Percentiles rank a stretch among this genome's conserved stretches.
Conservation (phyloP, 2,888 invertebrate species). For the Vannuccia rotundouncinata region DNA sequence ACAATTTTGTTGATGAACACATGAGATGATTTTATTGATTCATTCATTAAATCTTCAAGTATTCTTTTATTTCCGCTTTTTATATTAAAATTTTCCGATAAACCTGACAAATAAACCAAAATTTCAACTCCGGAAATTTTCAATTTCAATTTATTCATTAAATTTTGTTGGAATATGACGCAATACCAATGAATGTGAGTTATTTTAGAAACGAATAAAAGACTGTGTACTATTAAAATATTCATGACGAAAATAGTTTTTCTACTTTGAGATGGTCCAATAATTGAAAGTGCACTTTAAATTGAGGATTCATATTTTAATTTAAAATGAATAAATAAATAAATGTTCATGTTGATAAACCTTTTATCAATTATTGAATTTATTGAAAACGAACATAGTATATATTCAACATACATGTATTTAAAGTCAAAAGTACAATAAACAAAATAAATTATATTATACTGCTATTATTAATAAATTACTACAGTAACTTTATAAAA, state of each 20-base stretch:
- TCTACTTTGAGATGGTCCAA: not conserved
- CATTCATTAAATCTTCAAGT: not conserved
- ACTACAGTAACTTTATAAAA: too few species aligned
- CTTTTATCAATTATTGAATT: too few species aligned
- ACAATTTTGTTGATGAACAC: not conserved
- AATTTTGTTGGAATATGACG: not conserved
- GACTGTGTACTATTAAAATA: not conserved
- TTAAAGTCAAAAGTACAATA: too few species aligned
- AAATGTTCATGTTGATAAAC: too few species aligned
- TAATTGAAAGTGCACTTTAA: not conserved
- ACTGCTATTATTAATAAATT: too few species aligned
- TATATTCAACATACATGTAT: too few species aligned
- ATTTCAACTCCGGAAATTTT: not conserved
- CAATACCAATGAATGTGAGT: not conserved
- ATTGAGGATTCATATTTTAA: not conserved
- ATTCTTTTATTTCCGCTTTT: not conserved
- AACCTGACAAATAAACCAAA: too few species aligned
- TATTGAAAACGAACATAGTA: too few species aligned
- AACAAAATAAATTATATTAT: too few species aligned
- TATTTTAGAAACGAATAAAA: not conserved
- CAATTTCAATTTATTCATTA: not conserved
- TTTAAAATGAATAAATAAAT: too few species aligned
- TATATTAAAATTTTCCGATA: not conserved
- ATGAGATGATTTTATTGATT: not conserved
- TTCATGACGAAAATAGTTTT: not conserved